phyloP scores from a whole-genome alignment of 2,888 invertebrate genomes.

The Clusia tigrina region DNA sequence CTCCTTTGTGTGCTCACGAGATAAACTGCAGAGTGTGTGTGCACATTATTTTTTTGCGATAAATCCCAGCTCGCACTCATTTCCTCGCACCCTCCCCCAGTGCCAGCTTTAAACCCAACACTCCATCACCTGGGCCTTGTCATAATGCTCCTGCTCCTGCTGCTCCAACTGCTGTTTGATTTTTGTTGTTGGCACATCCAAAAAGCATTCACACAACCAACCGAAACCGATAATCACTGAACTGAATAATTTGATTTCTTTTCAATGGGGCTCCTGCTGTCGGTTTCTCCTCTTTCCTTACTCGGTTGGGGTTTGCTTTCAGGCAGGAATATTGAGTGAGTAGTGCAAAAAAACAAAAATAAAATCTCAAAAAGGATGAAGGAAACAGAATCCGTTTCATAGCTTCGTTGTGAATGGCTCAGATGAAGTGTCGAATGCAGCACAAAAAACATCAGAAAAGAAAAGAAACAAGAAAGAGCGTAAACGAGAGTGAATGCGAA shows the following conservation, averaged over 20 bases:
- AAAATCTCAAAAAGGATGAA: background rate
- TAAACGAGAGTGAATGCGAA: too few relatives aligned
- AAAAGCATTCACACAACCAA: conserved; percentile 31
- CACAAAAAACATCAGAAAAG: too few relatives aligned
- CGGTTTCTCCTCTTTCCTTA: background rate
- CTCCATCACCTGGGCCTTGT: too few relatives aligned
- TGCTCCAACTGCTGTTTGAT: background rate
- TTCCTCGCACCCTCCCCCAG: too few relatives aligned
- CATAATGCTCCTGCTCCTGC: background rate
- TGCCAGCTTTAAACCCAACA: too few relatives aligned
- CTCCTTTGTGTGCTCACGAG: too few relatives aligned
- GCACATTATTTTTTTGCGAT: too few relatives aligned
- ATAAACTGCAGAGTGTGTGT: too few relatives aligned
- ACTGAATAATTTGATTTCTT: conserved; percentile 62
- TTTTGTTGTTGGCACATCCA: background rate
- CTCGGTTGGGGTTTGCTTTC: conserved; percentile 11
- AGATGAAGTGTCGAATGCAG: background rate
- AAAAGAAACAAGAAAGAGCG: too few relatives aligned
- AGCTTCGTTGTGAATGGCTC: background rate
- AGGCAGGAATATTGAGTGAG: conserved; percentile 1
- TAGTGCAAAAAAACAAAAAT: background rate
- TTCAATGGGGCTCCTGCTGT: too few relatives aligned
- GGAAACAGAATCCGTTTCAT: background rate
- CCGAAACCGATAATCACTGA: conserved; percentile 60
- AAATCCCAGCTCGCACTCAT: too few relatives aligned